These are phyloP conservation scores for Bostrychus sinensis DNA, from an alignment of 2,113 vertebrate species.

Conservation along the genomic window DNA sequence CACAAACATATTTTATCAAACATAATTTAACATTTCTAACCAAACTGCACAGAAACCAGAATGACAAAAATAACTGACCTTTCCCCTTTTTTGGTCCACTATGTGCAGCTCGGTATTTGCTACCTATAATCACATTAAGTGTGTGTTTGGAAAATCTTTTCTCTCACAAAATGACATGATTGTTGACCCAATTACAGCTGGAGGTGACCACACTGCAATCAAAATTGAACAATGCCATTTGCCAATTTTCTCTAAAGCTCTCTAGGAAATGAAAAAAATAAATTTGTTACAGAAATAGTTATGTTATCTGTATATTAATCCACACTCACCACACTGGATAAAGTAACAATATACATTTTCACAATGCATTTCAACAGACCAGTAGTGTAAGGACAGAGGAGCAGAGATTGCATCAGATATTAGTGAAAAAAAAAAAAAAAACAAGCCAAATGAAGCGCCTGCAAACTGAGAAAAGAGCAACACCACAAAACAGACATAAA, in stretches of 20 bases:
- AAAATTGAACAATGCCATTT: neutral
- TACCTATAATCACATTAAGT: too few species aligned
- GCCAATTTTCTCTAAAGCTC: slow-evolving; percentile 10
- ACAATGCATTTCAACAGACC: neutral
- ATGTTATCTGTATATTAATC: slow-evolving; percentile 1
- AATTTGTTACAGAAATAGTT: neutral
- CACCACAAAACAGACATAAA: neutral
- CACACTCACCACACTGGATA: neutral
- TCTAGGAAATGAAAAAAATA: slow-evolving; percentile 4
- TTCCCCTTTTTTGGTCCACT: too few species aligned
- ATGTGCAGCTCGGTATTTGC: too few species aligned
- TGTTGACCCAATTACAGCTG: slow-evolving; percentile 4
- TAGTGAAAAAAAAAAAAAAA: slow-evolving; percentile 4
- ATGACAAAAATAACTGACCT: too few species aligned
- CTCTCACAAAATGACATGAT: neutral
- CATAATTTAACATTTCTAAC: too few species aligned
- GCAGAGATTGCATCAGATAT: neutral
- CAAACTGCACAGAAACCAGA: too few species aligned
- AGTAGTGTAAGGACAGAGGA: neutral
- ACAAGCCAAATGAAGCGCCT: neutral
- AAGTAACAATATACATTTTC: neutral
- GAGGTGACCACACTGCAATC: neutral
- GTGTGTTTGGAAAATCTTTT: neutral
- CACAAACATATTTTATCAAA: too few species aligned
- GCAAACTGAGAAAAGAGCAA: neutral